These are phyloP conservation scores for Myiozetetes cayanensis DNA, from an alignment of 2,113 vertebrate genomes.

Conservation along the genomic window DNA sequence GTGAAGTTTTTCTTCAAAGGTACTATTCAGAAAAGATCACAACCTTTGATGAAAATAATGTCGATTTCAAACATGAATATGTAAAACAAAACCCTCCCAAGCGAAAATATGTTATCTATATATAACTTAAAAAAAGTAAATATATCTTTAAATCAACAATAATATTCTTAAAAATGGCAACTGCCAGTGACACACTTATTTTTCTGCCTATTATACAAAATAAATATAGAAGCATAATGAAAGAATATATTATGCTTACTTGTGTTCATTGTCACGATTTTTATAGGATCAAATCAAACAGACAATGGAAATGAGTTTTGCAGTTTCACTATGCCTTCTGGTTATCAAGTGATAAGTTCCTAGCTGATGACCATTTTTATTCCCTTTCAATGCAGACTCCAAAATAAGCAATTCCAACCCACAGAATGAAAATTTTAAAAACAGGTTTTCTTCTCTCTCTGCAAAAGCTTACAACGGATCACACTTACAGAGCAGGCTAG, in stretches of 20 bases:
- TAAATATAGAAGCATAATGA: constrained; percentile 63
- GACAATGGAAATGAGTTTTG: constrained; percentile 64
- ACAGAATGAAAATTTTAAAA: not conserved
- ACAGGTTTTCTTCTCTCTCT: not conserved
- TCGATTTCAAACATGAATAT: not conserved
- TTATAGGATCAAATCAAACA: constrained; percentile 69
- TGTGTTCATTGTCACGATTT: constrained; percentile 48
- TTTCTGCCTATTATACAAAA: constrained; percentile 43
- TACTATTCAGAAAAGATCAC: not conserved
- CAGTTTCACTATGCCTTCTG: constrained; percentile 48
- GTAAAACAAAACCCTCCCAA: not conserved
- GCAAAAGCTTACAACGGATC: not conserved
- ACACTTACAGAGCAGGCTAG: not conserved
- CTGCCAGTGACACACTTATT: not conserved
- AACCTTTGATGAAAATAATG: not conserved
- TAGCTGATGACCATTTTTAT: constrained; percentile 18
- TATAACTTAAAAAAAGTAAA: not conserved
- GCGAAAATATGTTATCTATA: not conserved
- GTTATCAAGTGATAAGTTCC: constrained; percentile 57
- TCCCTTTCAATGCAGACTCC: not conserved
- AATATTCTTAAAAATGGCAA: constrained; percentile 24
- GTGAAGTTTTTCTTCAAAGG: not conserved
- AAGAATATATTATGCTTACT: constrained; percentile 54
- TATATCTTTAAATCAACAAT: not conserved
- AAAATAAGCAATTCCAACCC: not conserved